Conservation (phyloP, 64 coral and sea anemone species). For the Hydrozoanthus tunicans region DNA sequence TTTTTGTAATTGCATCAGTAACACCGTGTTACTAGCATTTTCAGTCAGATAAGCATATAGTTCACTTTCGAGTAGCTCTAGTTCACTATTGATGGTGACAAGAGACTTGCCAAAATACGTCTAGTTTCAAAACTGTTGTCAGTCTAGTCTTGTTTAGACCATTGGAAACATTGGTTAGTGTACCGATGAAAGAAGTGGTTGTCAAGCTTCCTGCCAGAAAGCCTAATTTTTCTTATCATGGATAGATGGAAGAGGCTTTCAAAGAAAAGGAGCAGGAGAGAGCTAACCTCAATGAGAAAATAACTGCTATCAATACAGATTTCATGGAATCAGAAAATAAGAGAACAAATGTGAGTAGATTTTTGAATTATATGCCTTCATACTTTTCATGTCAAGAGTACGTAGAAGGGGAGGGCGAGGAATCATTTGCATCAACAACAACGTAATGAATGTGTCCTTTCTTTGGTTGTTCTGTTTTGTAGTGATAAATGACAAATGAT, state of each 20-base stretch:
- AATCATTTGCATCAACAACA: background rate
- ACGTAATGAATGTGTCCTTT: too few relatives aligned
- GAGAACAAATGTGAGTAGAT: background rate
- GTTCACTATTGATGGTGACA: too few relatives aligned
- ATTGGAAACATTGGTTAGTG: too few relatives aligned
- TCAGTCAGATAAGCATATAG: too few relatives aligned
- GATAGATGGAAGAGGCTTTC: slow-evolving; percentile 54
- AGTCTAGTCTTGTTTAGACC: too few relatives aligned
- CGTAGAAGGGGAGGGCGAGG: background rate
- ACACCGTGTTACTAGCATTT: too few relatives aligned
- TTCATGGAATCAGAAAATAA: background rate
- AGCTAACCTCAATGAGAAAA: slow-evolving; percentile 19
- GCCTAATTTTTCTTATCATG: background rate
- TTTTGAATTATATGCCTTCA: background rate
- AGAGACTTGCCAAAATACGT: too few relatives aligned
- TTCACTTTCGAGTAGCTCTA: too few relatives aligned
- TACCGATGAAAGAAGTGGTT: background rate
- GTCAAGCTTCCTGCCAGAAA: background rate
- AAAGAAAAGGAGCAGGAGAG: slow-evolving; percentile 16
- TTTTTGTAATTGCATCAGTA: too few relatives aligned
- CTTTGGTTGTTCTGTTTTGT: too few relatives aligned
- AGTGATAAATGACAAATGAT: too few relatives aligned
- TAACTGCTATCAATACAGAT: background rate
- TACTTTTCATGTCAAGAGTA: background rate
- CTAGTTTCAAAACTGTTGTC: too few relatives aligned